Conservation (phyloP, 2,888 invertebrate genomes). For the Drosophila kanekoi region DNA sequence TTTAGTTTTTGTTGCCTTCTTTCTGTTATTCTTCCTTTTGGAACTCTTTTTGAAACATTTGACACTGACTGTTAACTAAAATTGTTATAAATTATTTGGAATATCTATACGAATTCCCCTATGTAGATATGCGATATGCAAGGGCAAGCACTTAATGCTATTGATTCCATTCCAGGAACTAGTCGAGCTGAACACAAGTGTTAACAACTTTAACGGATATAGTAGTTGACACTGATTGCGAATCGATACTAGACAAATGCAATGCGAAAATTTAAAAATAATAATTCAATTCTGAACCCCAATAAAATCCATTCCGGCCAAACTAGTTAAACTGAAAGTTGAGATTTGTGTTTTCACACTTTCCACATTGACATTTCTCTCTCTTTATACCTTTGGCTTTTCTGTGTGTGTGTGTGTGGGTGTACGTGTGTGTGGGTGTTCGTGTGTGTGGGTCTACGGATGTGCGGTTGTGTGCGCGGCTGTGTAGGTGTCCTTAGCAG, state of each 20-base stretch:
- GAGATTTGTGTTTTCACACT: constrained; percentile 39
- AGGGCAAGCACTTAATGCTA: neutral
- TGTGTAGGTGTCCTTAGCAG: neutral
- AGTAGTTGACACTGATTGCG: constrained; percentile 36
- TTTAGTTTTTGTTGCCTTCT: too few species aligned
- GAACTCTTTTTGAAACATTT: too few species aligned
- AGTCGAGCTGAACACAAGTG: constrained; percentile 13
- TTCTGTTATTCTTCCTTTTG: too few species aligned
- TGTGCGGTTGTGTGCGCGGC: neutral
- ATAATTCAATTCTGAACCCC: constrained; percentile 60
- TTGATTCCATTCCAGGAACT: constrained; percentile 7
- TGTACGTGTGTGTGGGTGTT: neutral
- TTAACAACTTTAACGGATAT: constrained; percentile 10
- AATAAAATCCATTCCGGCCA: constrained; percentile 29
- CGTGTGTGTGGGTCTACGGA: neutral
- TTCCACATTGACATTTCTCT: constrained; percentile 20
- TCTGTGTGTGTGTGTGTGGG: neutral
- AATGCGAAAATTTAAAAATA: constrained; percentile 50
- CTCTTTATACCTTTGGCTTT: constrained; percentile 26
- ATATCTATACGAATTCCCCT: too few species aligned
- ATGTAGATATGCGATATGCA: too few species aligned
- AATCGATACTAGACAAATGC: constrained; percentile 48
- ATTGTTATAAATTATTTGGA: too few species aligned
- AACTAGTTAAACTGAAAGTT: constrained; percentile 52
- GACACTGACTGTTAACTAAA: too few species aligned